Base-by-base conservation (phyloP, 2,113 vertebrate genomes). In the Rhinolophus sinicus region DNA sequence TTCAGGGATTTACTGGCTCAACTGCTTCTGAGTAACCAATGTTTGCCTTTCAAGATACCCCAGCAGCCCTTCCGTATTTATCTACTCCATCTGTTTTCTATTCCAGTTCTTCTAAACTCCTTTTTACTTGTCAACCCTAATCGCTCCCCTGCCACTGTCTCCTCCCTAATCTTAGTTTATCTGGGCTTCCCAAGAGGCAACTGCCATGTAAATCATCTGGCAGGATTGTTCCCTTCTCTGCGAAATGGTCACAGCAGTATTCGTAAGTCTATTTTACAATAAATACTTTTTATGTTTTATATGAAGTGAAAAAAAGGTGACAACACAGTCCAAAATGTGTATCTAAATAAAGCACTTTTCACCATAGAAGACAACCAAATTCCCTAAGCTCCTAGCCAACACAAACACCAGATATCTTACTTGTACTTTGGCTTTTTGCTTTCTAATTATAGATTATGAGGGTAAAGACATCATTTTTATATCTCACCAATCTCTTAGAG, bases 11-110 rank as follows among this genome's bases (percentile, higher is more conserved):
- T 94, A 89, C 73, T 93, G 75, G 67, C 72, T 97, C 24, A 90
- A 60, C 18, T 91, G 26, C 19, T 73, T 95, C 58, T 86, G 62
- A 85, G 67, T 58, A 93, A 64, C 88, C 80, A 96, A n/a, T 90
- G 65, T 97, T 95, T 97, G 54, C 94, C 67, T 97, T 97, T 96
- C 78, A 90, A 77, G 62, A 72, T 64, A 93, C 30, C 62, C 76
- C 38, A 94, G 56, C 44, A 85, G 93, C 40, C 93, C 54, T 44
- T 64, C 35, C 64, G 69, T 93, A 75, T 94, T 90, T 93, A 86
- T 93, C 69, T n/a, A 87, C 72, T 65, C 94, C 95, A 93, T 93
- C 88, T 97, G 97, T 72, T 96, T 98, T 93, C 90, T 93, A 78
- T 84, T 96, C 65, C 35, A 76, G 64, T 87, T 94, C 64, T 60